Evolutionary conservation across 2,888 invertebrate species (phyloP), one percentile per base, ranked within the genome.

Genomic region (Selenia dentaria): DNA sequence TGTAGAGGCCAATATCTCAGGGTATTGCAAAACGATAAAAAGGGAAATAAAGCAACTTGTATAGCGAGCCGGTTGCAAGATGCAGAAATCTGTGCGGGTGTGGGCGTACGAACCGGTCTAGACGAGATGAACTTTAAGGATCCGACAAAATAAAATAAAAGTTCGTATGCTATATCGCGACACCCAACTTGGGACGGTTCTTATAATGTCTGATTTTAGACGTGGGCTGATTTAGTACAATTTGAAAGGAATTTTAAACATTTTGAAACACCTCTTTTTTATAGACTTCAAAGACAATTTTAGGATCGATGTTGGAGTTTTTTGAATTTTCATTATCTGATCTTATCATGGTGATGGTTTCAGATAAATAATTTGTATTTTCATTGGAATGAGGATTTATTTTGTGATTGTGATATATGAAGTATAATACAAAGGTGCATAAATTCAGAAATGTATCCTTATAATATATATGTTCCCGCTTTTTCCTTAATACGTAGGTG

Each of bases 1-100:
- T 62, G 67, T 62, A 67, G 70, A 69, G 69, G 72, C 70, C 74
- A 76, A 83, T 84, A 85, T 82, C 83, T 76, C 62, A 72, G 65
- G 57, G 77, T 76, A 83, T 80, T 80, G 82, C 81, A 84, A 87
- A 88, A 85, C 62, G 76, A 83, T 83, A 81, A 86, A 88, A 89
- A 86, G 67, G 72, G 74, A 79, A 75, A 81, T 83, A 83, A 86
- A 84, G 79, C 78, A 83, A 87, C 82, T 86, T 79, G 88, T 83
- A 82, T 77, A 84, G 84, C 79, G 76, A 76, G 86, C 79, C 70
- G 79, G 83, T 82, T 83, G 83, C 84, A 81, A 85, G 87, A 87
- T 87, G 89, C 88, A 88, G 87, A 88, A 89, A 90, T 89, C 89
- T 85, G 86, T 85, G 83, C 84, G 79, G 33, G 70, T 70, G 86